phyloP scores from a whole-genome alignment of 2,113 vertebrate species.

The Nesospiza acunhae region DNA sequence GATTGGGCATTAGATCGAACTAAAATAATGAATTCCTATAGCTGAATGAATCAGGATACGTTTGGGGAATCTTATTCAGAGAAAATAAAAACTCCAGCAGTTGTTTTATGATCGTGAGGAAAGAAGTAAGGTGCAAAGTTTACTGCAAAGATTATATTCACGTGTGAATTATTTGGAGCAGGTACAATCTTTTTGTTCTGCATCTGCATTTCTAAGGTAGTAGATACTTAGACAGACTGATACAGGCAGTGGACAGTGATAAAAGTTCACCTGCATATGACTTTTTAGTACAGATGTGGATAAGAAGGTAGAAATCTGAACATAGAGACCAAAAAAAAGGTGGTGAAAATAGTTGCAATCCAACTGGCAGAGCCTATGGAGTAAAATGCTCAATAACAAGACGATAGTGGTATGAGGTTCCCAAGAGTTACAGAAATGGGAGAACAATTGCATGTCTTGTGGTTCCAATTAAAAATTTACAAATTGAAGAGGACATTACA shows the following conservation, averaged over 20 bases:
- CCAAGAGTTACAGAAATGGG: conserved; percentile 22
- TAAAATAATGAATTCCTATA: not conserved
- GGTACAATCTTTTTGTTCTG: not conserved
- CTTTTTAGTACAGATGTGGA: not conserved
- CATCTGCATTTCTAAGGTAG: not conserved
- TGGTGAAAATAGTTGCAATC: not conserved
- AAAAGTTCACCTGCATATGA: not conserved
- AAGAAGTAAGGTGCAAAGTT: not conserved
- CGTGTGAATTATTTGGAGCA: not conserved
- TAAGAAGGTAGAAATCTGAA: not conserved
- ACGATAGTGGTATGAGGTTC: not conserved
- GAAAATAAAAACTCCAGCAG: not conserved
- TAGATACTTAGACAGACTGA: not conserved
- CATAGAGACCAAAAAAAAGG: not conserved
- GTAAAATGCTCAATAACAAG: not conserved
- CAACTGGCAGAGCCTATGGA: not conserved
- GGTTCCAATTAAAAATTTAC: conserved; percentile 58
- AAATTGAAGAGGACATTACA: conserved; percentile 29
- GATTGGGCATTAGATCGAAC: not conserved
- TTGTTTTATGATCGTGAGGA: not conserved
- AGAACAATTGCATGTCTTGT: conserved; percentile 33
- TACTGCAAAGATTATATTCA: not conserved
- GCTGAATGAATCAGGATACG: not conserved
- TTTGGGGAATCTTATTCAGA: not conserved
- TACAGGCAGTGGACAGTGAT: not conserved